Percentiles rank a stretch among this genome's conserved stretches.
Evolutionary conservation across 2,797 vertebrate species (phyloP).

Genomic region (Xenentodon cancila): DNA sequence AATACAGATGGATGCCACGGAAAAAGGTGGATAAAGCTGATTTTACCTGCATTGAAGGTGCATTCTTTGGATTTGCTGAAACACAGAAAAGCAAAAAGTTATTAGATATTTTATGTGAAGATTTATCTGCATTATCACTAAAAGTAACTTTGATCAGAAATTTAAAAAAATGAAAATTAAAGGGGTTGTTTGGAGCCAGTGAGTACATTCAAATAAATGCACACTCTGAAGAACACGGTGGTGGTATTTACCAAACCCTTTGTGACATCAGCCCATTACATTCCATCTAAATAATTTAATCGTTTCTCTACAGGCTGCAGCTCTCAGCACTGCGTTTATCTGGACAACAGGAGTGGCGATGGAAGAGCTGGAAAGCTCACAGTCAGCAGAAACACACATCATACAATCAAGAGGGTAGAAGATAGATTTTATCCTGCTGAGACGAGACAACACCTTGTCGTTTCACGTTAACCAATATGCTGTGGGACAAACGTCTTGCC

Average conservation of each 20-base stretch:
- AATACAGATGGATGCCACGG: too few species aligned
- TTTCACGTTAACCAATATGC: too few species aligned
- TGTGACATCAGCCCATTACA: neutral
- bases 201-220: too few species aligned
- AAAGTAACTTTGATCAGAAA: too few species aligned
- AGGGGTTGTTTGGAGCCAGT: too few species aligned
- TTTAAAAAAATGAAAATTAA: too few species aligned
- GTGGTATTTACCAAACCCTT: too few species aligned
- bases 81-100: slow-evolving; percentile 42
- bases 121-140: too few species aligned
- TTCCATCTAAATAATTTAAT: neutral
- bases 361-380: too few species aligned
- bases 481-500: too few species aligned
- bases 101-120: neutral
- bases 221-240: too few species aligned
- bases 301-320: neutral
- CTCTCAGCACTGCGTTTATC: neutral
- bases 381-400: slow-evolving; percentile 7
- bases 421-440: neutral
- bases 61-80: slow-evolving; percentile 92
- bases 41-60: slow-evolving; percentile 86
- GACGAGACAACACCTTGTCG: too few species aligned
- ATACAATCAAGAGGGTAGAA: neutral
- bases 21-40: neutral
- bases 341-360: neutral